These are phyloP conservation scores for Cryptocheilus praepositus DNA, from an alignment of 2,888 invertebrate genomes.

Conservation along the genomic window DNA sequence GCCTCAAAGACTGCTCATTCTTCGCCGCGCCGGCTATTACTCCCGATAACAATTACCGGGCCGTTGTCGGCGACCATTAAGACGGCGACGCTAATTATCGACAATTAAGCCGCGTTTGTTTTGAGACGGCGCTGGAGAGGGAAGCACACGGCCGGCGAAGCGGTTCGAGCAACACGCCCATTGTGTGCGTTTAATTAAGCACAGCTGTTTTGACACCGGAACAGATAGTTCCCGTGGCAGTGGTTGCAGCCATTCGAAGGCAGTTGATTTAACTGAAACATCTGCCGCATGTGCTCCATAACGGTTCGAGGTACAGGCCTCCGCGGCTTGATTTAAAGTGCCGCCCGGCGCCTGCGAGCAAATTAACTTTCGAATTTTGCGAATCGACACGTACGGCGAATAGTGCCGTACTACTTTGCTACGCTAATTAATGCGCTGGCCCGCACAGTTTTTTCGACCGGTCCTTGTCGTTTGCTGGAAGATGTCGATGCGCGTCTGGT, in stretches of 20 bases:
- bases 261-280: constrained; percentile 70
- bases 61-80: neutral
- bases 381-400: constrained; percentile 4
- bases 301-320: constrained; percentile 27
- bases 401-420: too few species aligned
- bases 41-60: constrained; percentile 1
- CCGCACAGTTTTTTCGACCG: too few species aligned
- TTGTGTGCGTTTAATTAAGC: constrained; percentile 66
- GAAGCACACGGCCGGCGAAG: neutral
- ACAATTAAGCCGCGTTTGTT: constrained; percentile 1
- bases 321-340: neutral
- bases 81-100: constrained; percentile 7
- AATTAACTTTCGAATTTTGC: constrained; percentile 45
- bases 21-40: neutral
- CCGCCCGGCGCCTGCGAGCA: constrained; percentile 11
- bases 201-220: constrained; percentile 67
- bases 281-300: constrained; percentile 64
- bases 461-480: too few species aligned
- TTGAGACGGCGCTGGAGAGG: neutral
- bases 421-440: too few species aligned
- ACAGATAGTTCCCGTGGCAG: constrained; percentile 57
- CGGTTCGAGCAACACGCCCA: constrained; percentile 21
- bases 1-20: too few species aligned
- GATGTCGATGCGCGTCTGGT: too few species aligned
- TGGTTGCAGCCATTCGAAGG: constrained; percentile 53